Evolutionary conservation across 2,797 vertebrate genomes (phyloP), one percentile per base, ranked within the genome.

Genomic region (Gallirallus australis): DNA sequence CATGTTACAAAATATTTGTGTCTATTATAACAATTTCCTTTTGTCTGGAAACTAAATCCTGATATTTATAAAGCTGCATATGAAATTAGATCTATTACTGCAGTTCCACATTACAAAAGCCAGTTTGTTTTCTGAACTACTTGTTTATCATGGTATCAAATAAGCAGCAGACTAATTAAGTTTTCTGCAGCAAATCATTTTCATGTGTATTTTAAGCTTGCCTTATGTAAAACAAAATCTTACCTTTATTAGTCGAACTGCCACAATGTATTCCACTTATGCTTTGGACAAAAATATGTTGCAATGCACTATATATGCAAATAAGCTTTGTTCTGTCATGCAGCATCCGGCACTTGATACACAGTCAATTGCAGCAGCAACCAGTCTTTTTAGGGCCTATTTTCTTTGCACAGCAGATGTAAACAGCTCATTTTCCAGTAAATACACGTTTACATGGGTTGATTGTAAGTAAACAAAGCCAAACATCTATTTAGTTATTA

Each of bases 231-330:
- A 82, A 82, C 21, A 94, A 93, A 96, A 69, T 97, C 97, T 98
- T 98, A 98, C 97, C 97, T 97, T 97, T 85, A 92, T 94, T 95
- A 96, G 91, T 77, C 89, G 94, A 69, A 95, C 82, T 96, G 96
- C 91, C 96, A 97, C 73, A 96, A 79, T 3, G 77, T 87, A 97
- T 79, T 97, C 95, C 93, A 93, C 66, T 95, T 94, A 93, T 6
- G 84, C 91, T 88, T 95, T 93, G 95, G 89, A 97, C 71, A 96
- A 95, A 96, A 95, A 97, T 89, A 97, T 93, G 93, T 78, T 96
- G 93, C 90, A 96, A 77, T 97, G 93, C 96, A 93, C 96, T 97
- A 96, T 92, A 95, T 95, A 94, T 91, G 91, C 94, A 95, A 92
- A 83, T 96, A 90, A 94, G 89, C 83, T 96, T 93, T 94, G 76